Base-by-base conservation (phyloP, 2,888 invertebrate genomes). In the Chrysodeixis includens region DNA sequence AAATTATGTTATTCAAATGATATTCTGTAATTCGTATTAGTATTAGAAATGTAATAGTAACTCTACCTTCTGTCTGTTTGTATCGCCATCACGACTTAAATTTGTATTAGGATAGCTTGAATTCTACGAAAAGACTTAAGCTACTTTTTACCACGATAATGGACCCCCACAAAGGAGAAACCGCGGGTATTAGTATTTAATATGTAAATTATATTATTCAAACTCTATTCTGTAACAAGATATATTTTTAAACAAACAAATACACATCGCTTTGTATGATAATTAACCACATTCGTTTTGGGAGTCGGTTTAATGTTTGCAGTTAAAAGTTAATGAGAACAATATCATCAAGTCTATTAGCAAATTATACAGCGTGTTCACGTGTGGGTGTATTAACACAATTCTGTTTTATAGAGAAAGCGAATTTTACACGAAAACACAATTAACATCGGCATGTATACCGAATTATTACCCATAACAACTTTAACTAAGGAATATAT, bases 191-290 rank as follows among this genome's bases (percentile, higher is more conserved):
- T 26, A 26, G 26, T 30, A 12, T 66, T 56, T 51, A 54, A 56
- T 78, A 78, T 78, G 78, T 54, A 54, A 78, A 78, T 75, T 16
- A 9, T 57, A 56, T 51, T 7, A 35, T 54, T 30, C 8, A 32
- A 44, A 22, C 62, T 54, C 51, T 4, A 46, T 59, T 71, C 64
- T 67, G 70, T 77, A 59, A 76, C 52, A 30, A 4, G 58, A 77
- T 61, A 61, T 8, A 8, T 30, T 56, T 40, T 30, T 35, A 56
- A 61, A 22, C 46, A 57, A 51, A 0, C 22, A 53, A 58, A 51
- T 56, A 53, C 12, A 58, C 1, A 54, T 46, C 16, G 30, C 58
- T 72, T 58, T 40, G 44, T 40, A 57, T 30, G 30, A 16, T 60
- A 54, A 58, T 22, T 30, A 16, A 73, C 16, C 9, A 40, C 18